These are phyloP conservation scores for Gallinago undulata DNA, from an alignment of 2,113 vertebrate species.

Conservation along the genomic window DNA sequence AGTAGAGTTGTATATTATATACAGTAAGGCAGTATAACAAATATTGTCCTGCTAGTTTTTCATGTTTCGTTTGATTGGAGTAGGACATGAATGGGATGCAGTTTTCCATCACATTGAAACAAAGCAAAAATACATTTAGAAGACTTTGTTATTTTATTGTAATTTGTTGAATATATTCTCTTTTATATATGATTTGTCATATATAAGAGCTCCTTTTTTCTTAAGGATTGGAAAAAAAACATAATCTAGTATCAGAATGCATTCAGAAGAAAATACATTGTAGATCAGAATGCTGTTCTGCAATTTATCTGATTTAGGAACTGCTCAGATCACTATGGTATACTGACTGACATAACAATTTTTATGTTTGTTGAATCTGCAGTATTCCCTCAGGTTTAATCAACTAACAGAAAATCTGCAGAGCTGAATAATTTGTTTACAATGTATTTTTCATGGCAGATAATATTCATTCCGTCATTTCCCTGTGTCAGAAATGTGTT, in stretches of 20 bases:
- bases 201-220: not conserved
- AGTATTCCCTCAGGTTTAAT: not conserved
- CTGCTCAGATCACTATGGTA: not conserved
- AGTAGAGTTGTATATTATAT: conserved; percentile 70
- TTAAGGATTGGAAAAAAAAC: conserved; percentile 16
- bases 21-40: conserved; percentile 76
- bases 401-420: not conserved
- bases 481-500: not conserved
- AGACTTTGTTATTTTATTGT: not conserved
- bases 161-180: not conserved
- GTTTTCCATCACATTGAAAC: conserved; percentile 10
- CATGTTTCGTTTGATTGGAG: not conserved
- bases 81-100: conserved; percentile 8
- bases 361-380: not conserved
- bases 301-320: not conserved
- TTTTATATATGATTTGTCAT: conserved; percentile 4
- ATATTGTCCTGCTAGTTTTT: conserved; percentile 28
- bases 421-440: conserved; percentile 9
- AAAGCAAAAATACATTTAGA: conserved; percentile 31
- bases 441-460: conserved; percentile 12
- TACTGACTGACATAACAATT: not conserved
- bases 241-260: not conserved
- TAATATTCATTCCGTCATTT: not conserved
- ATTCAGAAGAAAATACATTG: conserved; percentile 5
- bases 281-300: not conserved